Evolutionary conservation across 2,888 invertebrate genomes (phyloP).

Genomic region (Cryptocheilus praepositus): DNA sequence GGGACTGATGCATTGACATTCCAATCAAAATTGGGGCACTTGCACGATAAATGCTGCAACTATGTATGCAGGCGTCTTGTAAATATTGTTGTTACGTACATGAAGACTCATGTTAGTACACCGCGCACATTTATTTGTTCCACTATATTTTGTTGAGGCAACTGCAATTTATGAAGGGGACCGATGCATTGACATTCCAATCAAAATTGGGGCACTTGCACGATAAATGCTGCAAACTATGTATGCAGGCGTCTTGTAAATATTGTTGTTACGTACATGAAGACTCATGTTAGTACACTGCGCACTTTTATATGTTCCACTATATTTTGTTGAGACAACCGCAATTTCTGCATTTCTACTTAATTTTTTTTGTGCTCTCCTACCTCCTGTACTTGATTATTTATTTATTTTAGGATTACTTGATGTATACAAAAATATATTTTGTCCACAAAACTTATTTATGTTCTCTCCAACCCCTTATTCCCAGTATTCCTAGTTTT

Average conservation of each 20-base stretch:
- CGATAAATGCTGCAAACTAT: background rate
- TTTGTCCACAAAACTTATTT: conserved; percentile 14
- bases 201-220: too few relatives aligned
- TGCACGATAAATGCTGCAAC: background rate
- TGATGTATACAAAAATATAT: conserved; percentile 39
- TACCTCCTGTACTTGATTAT: conserved; percentile 30
- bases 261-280: background rate
- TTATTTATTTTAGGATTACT: conserved; percentile 34
- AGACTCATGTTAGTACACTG: too few relatives aligned
- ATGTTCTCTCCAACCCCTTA: background rate
- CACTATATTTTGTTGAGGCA: too few relatives aligned
- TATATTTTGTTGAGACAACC: too few relatives aligned
- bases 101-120: too few relatives aligned
- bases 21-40: too few relatives aligned
- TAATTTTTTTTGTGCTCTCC: conserved; percentile 26
- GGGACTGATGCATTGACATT: too few relatives aligned
- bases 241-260: background rate
- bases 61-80: background rate
- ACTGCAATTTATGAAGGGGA: background rate
- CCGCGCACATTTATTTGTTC: too few relatives aligned
- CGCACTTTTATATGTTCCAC: too few relatives aligned
- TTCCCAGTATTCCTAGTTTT: background rate
- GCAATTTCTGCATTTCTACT: background rate
- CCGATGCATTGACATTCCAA: too few relatives aligned
- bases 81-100: background rate